Conservation (phyloP, 92 coral and sea anemone genomes). For the Galaxea fascicularis region DNA sequence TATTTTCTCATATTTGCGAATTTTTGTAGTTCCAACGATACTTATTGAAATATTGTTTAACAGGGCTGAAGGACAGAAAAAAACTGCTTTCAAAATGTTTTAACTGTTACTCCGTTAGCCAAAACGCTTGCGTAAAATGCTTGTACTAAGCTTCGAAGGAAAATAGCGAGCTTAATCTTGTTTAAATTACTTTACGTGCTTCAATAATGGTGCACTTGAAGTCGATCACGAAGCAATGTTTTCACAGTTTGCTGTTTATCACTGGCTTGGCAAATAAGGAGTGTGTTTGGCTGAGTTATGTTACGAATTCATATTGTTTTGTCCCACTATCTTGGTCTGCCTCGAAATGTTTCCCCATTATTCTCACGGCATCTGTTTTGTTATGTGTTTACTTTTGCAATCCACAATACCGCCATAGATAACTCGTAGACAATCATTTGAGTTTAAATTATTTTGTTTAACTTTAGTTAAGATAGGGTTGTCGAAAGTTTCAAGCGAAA, state of each 20-base stretch:
- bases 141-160: not conserved
- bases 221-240: not conserved
- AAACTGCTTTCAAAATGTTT: not conserved
- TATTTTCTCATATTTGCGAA: not conserved
- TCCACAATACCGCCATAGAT: constrained; percentile 28
- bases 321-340: constrained; percentile 21
- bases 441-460: constrained; percentile 46
- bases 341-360: constrained; percentile 1
- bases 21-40: constrained; percentile 44
- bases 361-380: constrained; percentile 3
- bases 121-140: not conserved
- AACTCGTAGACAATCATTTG: constrained; percentile 42
- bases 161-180: not conserved
- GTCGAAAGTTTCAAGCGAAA: constrained; percentile 36
- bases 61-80: not conserved
- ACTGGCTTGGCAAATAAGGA: constrained; percentile 1
- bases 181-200: constrained; percentile 1
- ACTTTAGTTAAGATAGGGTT: constrained; percentile 39
- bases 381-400: constrained; percentile 42
- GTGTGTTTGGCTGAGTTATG: constrained; percentile 18
- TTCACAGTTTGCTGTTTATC: constrained; percentile 35
- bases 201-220: not conserved
- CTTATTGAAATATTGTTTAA: constrained; percentile 1
- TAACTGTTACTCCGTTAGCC: not conserved
- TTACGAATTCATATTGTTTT: constrained; percentile 11